phyloP scores from a whole-genome alignment of 92 coral and sea anemone species.

The Hydrozoanthus gracilis region DNA sequence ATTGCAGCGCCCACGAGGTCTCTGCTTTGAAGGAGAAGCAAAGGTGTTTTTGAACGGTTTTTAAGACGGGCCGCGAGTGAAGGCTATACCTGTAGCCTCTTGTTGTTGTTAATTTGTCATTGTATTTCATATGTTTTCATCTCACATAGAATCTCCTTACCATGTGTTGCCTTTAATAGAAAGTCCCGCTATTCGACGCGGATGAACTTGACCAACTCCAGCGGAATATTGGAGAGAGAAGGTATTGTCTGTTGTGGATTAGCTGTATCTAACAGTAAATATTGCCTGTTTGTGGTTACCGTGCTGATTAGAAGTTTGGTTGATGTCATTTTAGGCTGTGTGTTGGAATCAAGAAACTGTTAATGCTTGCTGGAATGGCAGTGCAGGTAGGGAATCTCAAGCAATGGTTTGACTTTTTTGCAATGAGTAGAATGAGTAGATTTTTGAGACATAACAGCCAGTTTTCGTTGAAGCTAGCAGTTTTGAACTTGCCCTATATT shows the following conservation, averaged over 20 bases:
- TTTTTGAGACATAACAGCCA: too few species aligned
- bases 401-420: too few species aligned
- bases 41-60: too few species aligned
- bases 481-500: too few species aligned
- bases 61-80: too few species aligned
- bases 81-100: too few species aligned
- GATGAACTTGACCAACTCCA: constrained; percentile 77
- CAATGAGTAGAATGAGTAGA: too few species aligned
- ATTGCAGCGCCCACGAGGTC: too few species aligned
- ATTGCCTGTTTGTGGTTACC: not conserved
- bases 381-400: constrained; percentile 68
- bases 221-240: constrained; percentile 79
- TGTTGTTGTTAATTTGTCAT: too few species aligned
- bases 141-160: not conserved
- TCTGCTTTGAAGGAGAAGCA: too few species aligned
- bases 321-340: constrained; percentile 62
- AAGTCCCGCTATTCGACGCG: constrained; percentile 75
- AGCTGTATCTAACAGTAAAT: too few species aligned
- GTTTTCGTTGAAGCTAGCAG: too few species aligned
- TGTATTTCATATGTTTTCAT: not conserved
- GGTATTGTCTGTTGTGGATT: constrained; percentile 48
- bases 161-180: constrained; percentile 49
- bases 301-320: not conserved
- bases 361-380: constrained; percentile 96
- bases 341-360: constrained; percentile 90